Evolutionary conservation across 2,113 vertebrate species (phyloP), one percentile per base, ranked within the genome.

Genomic region (Cololabis saira): DNA sequence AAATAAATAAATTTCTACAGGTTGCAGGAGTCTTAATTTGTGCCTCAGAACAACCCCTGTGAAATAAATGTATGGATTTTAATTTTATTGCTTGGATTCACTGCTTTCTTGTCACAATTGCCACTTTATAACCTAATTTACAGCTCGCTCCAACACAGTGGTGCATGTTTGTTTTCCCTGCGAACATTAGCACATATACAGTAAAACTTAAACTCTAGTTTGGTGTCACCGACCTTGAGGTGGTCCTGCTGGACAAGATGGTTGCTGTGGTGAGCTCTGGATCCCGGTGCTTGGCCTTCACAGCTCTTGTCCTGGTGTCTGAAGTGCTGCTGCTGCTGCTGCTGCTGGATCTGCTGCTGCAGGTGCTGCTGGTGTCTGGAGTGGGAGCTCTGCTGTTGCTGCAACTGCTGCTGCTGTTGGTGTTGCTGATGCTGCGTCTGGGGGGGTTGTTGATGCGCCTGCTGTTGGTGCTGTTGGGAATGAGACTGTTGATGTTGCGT

Each of bases 241-340:
- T 90, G 91, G 18, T 94, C 82, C 92, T 95, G 93, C 84, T 95
- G 91, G 73, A 19, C 90, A 76, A 98, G 90, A 67, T 95, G 97
- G 85, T 82, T 93, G 48, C 85, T 90, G 69, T 96, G 97, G 74
- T 93, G 96, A 71, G 66, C 82, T 58, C 96, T 95, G 78, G 89
- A 91, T 30, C 86, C 89, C 0, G 89, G 80, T 43, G 93, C 84
- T 70, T 95, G 94, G 51, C 94, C 96, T 59, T 99, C 97, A 86
- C 97, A 98, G 45, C 90, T 94, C 90, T 99, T 99, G 52, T 99
- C 96, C 58, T 95, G 90, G 79, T 96, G 95, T 45, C 96, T 93
- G 80, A 98, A 98, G 82, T 97, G 96, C 76, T 96, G 94, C 67
- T 96, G 90, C 12, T 88, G 95, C 56, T 90, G 91, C 63, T 88